Base-by-base conservation (phyloP, 2,797 vertebrate genomes). In the Dallia pectoralis region DNA sequence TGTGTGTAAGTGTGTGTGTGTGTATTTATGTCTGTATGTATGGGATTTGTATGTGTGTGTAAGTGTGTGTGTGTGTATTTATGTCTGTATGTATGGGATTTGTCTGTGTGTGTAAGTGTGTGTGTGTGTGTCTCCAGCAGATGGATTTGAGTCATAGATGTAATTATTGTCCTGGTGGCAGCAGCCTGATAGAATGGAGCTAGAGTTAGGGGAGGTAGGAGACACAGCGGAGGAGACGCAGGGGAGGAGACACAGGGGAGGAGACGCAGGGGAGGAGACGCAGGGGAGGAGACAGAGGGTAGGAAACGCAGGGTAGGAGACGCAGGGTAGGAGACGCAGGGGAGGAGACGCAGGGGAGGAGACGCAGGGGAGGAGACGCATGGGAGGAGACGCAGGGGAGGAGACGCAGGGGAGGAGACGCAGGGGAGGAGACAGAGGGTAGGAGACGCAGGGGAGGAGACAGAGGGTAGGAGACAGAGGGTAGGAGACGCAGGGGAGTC, bases 91-190 rank as follows among this genome's bases (percentile, higher is more conserved):
- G 44, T 47, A 14, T 47, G 44, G n/a, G n/a, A n/a, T n/a, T n/a
- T 14, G 12, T 49, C 2, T 29, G 51, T 16, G 30, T 25, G 49
- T 30, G n/a, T 40, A 47, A 63, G 81, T 83, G 75, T 74, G 74
- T 82, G 78, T 32, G 71, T 71, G 74, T 74, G 81, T 77, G 76
- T 69, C 72, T 75, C 71, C 71, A 78, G n/a, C 3, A 53, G 49
- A 4, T 18, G 33, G 49, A 53, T 53, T 18, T 53, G 49, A 18
- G 49, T 53, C 49, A 53, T n/a, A 53, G 19, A 53, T 53, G 49
- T 53, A 53, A 53, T 53, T 53, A 53, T 16, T 53, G 49, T 53
- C 49, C 15, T 18, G 18, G 14, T 16, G 14, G 33, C 33, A 36
- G 7, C 49, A 16, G 14, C 15, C 49, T 53, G 11, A 53, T 53